Evolutionary conservation across 2,888 invertebrate genomes (phyloP), one percentile per base, ranked within the genome.

Genomic region (Myopa tessellatipennis): DNA sequence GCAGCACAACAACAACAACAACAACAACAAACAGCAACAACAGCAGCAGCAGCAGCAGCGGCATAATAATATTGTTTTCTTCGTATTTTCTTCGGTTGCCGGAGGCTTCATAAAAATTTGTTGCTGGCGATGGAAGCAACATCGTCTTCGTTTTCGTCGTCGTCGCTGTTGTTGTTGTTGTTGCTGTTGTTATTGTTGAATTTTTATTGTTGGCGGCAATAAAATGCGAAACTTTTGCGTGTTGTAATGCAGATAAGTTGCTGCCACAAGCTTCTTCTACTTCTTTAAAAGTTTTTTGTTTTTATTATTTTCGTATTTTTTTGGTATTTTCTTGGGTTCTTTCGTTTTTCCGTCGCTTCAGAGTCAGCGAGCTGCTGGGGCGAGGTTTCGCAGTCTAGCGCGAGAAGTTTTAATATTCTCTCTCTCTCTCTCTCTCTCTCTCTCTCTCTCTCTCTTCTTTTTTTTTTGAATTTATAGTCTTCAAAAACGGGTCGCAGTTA

Each of bases 191-290:
- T 79, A 73, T 26, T 76, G 74, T 60, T 72, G 60, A 71, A 77
- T 78, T 65, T 80, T 78, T 76, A 79, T 80, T 77, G 80, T 75
- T 76, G 65, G 67, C 77, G 73, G 75, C 75, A 73, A 77, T 77
- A 76, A 80, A 79, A 79, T 76, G 69, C 36, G 74, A 80, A 80
- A 80, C 50, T 79, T 80, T 80, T 78, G 73, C 70, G 78, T 76
- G 79, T 78, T 61, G 73, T 80, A 80, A 78, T 80, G 79, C 80
- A 79, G 72, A 77, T 79, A 80, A 79, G 78, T 80, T 80, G 70
- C 73, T 78, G 80, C 76, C 79, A 78, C 76, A 75, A 60, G 60
- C 58, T 45, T 65, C 36, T 38, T 38, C 50, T 45, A 10, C 45
- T 69, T 55, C 45, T 50, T n/a, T 18, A 8, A n/a, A 40, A 36